Percentiles rank a stretch among this genome's conserved stretches.
These are phyloP conservation scores for Tragopan temminckii DNA, from an alignment of 2,797 vertebrate species.

Conservation along the genomic window DNA sequence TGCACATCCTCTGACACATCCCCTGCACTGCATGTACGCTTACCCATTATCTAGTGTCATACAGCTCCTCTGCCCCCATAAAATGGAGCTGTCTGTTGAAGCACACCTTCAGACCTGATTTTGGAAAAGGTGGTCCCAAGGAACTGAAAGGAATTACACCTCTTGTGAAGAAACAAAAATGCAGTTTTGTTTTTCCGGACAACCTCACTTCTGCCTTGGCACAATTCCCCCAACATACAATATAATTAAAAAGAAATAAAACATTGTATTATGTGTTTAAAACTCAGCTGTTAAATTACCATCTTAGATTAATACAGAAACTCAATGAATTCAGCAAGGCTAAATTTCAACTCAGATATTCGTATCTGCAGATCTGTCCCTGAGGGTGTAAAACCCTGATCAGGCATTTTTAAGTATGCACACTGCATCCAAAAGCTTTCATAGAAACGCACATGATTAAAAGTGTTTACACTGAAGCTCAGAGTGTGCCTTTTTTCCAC, in stretches of 20 bases:
- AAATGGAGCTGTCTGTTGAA: not conserved
- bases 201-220: not conserved
- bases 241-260: slow-evolving; percentile 11
- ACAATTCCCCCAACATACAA: not conserved
- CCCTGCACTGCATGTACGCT: not conserved
- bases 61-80: not conserved
- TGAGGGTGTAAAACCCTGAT: not conserved
- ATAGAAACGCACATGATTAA: not conserved
- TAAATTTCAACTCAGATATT: slow-evolving; percentile 7
- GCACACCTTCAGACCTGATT: not conserved
- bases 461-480: not conserved
- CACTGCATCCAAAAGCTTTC: not conserved
- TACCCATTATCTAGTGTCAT: not conserved
- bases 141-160: not conserved
- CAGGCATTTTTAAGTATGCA: not conserved
- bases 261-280: not conserved
- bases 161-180: slow-evolving; percentile 23
- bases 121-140: not conserved
- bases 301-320: not conserved
- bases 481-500: not conserved
- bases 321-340: not conserved
- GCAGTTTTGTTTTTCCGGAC: not conserved
- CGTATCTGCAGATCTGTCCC: not conserved
- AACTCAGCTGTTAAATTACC: not conserved
- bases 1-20: not conserved